Evolutionary conservation across 2,113 vertebrate genomes (phyloP).

Genomic region (Zosterops japonicus): DNA sequence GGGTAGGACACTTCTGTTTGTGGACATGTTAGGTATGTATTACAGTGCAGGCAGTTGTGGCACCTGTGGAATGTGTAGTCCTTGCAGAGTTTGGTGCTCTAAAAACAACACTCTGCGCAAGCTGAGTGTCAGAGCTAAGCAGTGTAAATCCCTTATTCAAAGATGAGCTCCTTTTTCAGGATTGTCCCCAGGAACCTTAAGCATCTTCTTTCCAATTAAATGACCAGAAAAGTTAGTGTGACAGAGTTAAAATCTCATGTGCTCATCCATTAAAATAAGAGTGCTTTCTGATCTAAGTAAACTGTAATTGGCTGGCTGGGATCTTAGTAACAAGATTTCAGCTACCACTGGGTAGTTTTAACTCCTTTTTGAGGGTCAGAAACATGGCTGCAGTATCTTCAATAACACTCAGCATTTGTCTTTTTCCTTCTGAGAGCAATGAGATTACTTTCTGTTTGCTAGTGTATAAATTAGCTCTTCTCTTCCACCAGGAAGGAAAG

Average conservation of each 20-base stretch:
- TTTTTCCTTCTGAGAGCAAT: neutral
- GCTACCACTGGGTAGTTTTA: neutral
- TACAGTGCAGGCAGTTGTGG: neutral
- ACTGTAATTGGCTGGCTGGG: neutral
- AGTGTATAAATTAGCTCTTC: neutral
- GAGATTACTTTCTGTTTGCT: neutral
- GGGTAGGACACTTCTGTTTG: neutral
- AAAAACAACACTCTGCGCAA: neutral
- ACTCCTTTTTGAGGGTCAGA: neutral
- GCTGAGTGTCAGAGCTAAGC: neutral
- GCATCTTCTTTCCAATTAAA: neutral
- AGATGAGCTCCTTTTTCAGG: neutral
- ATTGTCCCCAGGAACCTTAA: neutral
- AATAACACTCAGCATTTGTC: neutral
- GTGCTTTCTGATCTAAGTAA: neutral
- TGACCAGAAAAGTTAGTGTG: neutral
- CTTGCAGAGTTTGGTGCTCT: neutral
- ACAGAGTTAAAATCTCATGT: neutral
- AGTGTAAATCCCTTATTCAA: neutral
- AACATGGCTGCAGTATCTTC: neutral
- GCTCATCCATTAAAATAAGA: neutral
- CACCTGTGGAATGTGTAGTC: neutral
- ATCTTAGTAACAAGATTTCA: neutral
- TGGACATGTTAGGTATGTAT: fast-evolving
- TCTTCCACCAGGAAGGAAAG: neutral